Evolutionary conservation across 2,797 vertebrate genomes (phyloP).

Genomic region (Thalassophryne amazonica): DNA sequence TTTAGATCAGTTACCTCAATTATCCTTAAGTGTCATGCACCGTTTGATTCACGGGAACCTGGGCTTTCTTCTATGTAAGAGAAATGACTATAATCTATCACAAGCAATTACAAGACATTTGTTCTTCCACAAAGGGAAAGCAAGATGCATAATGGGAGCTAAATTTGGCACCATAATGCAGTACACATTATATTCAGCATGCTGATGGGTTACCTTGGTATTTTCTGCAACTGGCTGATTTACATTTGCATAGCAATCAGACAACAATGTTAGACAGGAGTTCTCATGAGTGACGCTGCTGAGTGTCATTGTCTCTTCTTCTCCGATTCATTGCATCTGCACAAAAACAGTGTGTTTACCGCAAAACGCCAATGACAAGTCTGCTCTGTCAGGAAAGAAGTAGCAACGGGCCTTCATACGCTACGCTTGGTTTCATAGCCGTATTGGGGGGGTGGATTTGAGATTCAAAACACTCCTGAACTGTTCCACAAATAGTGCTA

Average conservation of each 20-base stretch:
- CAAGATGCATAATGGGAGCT: neutral
- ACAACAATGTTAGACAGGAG: neutral
- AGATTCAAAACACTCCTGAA: too few relatives aligned
- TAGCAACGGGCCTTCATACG: conserved; percentile 28
- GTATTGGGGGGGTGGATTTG: too few relatives aligned
- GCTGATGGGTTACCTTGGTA: neutral
- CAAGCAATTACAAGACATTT: neutral
- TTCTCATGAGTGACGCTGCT: neutral
- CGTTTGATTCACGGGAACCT: too few relatives aligned
- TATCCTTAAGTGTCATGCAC: too few relatives aligned
- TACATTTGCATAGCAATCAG: neutral
- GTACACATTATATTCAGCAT: neutral
- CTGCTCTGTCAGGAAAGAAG: conserved; percentile 42
- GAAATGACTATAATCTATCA: too few relatives aligned
- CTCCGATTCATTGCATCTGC: neutral
- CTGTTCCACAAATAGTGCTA: too few relatives aligned
- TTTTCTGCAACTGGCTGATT: neutral
- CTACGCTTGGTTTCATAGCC: too few relatives aligned
- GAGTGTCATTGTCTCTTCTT: neutral
- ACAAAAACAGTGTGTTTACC: too few relatives aligned
- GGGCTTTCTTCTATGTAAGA: too few relatives aligned
- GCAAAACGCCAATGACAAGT: conserved; percentile 27
- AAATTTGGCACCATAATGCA: neutral
- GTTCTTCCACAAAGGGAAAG: neutral
- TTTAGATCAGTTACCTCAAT: too few relatives aligned